phyloP scores from a whole-genome alignment of 1,140 invertebrate species.

The Steinernema feltiae region DNA sequence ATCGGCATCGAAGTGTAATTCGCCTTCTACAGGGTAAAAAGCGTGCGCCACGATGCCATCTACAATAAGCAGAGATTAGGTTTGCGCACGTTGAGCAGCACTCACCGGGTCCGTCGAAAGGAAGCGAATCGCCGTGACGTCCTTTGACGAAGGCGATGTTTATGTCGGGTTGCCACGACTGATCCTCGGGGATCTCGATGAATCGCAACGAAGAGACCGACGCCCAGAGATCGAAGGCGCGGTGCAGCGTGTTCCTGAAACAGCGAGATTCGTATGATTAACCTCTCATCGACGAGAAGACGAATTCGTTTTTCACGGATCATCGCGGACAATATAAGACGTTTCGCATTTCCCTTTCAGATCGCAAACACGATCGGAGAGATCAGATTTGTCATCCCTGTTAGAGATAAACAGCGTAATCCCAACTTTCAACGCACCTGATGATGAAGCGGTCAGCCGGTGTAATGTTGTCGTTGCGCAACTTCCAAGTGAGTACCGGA shows the following conservation, averaged over 20 bases:
- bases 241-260: constrained; percentile 54
- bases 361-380: too few species aligned
- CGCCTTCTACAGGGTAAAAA: constrained; percentile 53
- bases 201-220: constrained; percentile 43
- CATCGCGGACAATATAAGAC: too few species aligned
- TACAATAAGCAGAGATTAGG: constrained; percentile 22
- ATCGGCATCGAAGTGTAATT: constrained; percentile 56
- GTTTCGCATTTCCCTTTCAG: too few species aligned
- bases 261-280: neutral
- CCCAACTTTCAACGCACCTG: constrained; percentile 27
- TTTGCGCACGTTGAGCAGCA: neutral
- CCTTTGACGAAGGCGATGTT: constrained; percentile 44
- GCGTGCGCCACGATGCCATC: constrained; percentile 55
- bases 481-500: constrained; percentile 31
- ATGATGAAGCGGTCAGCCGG: constrained; percentile 40
- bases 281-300: neutral
- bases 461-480: constrained; percentile 34
- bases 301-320: neutral
- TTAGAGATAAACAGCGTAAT: neutral
- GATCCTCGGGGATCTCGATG: constrained; percentile 34
- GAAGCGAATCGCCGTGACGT: constrained; percentile 48
- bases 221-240: constrained; percentile 50
- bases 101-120: constrained; percentile 49
- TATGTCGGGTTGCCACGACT: constrained; percentile 26
- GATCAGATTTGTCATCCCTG: too few species aligned